These are phyloP conservation scores for Drosophila tropicalis DNA, from an alignment of 1,140 invertebrate genomes.

Conservation along the genomic window DNA sequence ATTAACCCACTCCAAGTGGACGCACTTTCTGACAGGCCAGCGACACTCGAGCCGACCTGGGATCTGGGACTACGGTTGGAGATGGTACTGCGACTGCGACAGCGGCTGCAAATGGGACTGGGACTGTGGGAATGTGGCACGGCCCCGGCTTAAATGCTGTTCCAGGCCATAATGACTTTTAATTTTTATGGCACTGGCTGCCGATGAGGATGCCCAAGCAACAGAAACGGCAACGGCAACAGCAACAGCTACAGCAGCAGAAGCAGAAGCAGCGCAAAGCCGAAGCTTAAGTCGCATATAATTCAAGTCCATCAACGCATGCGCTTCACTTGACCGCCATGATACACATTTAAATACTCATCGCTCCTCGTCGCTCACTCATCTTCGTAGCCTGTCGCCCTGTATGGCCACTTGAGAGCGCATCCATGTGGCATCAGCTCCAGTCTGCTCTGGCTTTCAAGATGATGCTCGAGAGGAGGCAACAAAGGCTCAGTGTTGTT, in stretches of 20 bases:
- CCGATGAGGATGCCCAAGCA: constrained; percentile 67
- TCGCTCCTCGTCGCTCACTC: constrained; percentile 38
- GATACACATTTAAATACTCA: constrained; percentile 80
- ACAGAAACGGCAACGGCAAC: constrained; percentile 18
- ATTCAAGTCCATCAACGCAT: constrained; percentile 82
- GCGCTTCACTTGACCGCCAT: constrained; percentile 78
- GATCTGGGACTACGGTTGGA: constrained; percentile 48
- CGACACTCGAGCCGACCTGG: constrained; percentile 70
- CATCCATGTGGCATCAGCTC: constrained; percentile 54
- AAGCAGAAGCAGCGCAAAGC: constrained; percentile 39
- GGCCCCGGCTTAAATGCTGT: constrained; percentile 75
- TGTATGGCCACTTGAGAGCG: constrained; percentile 68
- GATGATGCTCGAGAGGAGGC: constrained; percentile 60
- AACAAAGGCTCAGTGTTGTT: constrained; percentile 71
- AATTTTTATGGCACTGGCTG: constrained; percentile 82
- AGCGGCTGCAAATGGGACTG: constrained; percentile 9
- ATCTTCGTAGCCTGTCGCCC: constrained; percentile 39
- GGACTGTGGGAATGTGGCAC: constrained; percentile 76
- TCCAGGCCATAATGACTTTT: constrained; percentile 81
- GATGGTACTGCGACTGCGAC: constrained; percentile 30
- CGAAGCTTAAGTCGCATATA: constrained; percentile 80
- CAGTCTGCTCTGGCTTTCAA: constrained; percentile 27
- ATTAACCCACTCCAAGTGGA: constrained; percentile 83
- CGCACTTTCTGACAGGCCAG: constrained; percentile 79
- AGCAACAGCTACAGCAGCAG: constrained; percentile 31